Evolutionary conservation across 1,140 invertebrate species (phyloP).

Genomic region (Papilio dardanus): DNA sequence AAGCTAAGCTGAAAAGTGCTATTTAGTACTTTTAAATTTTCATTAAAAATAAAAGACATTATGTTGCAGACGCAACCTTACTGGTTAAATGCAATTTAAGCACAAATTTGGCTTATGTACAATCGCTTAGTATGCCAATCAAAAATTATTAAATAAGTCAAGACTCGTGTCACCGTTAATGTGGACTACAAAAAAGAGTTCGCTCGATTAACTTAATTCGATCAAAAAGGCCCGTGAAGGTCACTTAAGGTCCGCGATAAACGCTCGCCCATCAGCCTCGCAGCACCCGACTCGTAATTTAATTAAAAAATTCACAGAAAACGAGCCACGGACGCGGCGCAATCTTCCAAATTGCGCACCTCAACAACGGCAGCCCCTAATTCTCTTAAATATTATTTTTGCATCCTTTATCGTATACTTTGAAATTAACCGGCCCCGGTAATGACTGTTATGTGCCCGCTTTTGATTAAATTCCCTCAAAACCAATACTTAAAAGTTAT

Average conservation of each 20-base stretch:
- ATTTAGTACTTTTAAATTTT: background rate
- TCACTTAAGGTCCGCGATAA: slow-evolving; percentile 37
- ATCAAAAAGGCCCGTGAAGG: slow-evolving; percentile 40
- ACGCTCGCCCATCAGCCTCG: slow-evolving; percentile 53
- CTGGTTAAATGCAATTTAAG: background rate
- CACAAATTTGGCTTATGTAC: background rate
- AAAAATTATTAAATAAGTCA: slow-evolving; percentile 38
- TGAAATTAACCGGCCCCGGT: slow-evolving; percentile 68
- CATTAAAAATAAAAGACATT: background rate
- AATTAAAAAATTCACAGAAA: slow-evolving; percentile 82
- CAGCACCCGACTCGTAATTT: slow-evolving; percentile 78
- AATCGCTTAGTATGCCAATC: background rate
- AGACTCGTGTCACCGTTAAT: slow-evolving; percentile 26
- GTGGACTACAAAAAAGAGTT: slow-evolving; percentile 26
- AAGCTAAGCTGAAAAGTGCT: background rate
- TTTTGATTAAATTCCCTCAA: slow-evolving; percentile 77
- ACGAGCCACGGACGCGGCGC: slow-evolving; percentile 62
- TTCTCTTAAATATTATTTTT: slow-evolving; percentile 77
- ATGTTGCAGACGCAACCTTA: background rate
- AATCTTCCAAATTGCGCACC: slow-evolving; percentile 76
- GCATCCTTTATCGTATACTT: slow-evolving; percentile 75
- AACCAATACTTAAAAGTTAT: slow-evolving; percentile 78
- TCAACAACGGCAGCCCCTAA: slow-evolving; percentile 71
- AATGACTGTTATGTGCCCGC: slow-evolving; percentile 68
- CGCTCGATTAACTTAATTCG: slow-evolving; percentile 50